Conservation (phyloP, 2,888 invertebrate species). For the Dynastes hyllus region DNA sequence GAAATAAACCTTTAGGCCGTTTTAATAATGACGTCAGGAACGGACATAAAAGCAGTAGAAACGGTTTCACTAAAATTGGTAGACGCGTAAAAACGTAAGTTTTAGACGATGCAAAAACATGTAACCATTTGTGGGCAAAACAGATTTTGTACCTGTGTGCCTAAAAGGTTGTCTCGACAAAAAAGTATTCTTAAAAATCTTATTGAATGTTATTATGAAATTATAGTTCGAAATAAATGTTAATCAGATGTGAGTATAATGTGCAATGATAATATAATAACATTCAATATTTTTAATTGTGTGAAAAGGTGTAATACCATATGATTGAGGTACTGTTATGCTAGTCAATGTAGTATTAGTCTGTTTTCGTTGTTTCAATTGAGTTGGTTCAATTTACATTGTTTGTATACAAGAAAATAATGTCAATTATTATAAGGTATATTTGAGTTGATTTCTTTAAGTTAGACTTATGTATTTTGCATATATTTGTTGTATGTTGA, state of each 20-base stretch:
- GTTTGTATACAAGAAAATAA: neutral
- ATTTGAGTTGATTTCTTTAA: too few species aligned
- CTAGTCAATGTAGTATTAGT: constrained; percentile 40
- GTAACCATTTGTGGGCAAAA: constrained; percentile 32
- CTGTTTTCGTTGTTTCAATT: constrained; percentile 5
- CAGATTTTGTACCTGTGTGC: constrained; percentile 48
- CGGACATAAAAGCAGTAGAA: constrained; percentile 74
- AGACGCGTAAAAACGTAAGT: constrained; percentile 74
- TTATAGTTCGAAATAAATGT: neutral
- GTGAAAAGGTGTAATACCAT: neutral
- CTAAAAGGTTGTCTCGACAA: constrained; percentile 36
- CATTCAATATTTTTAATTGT: constrained; percentile 13
- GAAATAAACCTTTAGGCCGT: constrained; percentile 73
- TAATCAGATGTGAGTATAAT: neutral
- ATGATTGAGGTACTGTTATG: constrained; percentile 33
- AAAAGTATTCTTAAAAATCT: neutral
- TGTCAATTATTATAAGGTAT: neutral
- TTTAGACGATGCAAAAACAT: neutral
- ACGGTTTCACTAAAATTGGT: constrained; percentile 73
- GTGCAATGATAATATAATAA: constrained; percentile 26
- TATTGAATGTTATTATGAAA: constrained; percentile 9
- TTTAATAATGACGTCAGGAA: constrained; percentile 75
- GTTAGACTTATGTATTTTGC: too few species aligned
- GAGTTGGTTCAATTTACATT: constrained; percentile 8
- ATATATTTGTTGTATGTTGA: too few species aligned